Evolutionary conservation across 23 tunicate species (phyloP), one percentile per base, ranked within the genome.

Genomic region (Halocynthia aurantium): DNA sequence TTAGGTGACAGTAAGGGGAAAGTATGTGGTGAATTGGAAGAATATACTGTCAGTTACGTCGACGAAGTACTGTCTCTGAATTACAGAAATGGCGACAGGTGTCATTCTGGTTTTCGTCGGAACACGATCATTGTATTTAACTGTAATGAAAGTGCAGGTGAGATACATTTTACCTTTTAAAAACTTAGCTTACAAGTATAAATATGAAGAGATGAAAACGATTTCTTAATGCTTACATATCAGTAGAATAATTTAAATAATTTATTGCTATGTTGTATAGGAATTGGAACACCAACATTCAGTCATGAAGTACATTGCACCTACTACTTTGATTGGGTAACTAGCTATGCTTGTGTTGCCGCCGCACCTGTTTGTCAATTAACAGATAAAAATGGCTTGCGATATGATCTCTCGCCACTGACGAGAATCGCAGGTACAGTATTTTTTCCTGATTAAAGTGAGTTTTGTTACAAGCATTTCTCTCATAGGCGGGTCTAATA

Each of bases 311-410:
- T 76, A 10, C 83, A 87, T 61, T 87, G 93, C 73, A 76, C 71
- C 52, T 87, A 87, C 65, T 87, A 81, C 78, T 87, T 87, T 70
- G 85, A 87, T 52, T 87, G 85, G 85, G 76, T 81, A 49, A 87
- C 85, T 20, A 76, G 22, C 18, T 51, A 75, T 57, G 93, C 86
- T 15, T 85, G 90, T 71, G 8, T 73, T 40, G 50, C 66, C 10
- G n/a, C 49, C 11, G 18, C 79, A 40, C 84, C 84, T n/a, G 52
- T 67, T 9, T 85, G 90, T 67, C 81, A 73, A 6, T 20, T 85
- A 53, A 80, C 81, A 5, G 84, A 85, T 56, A 50, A 54, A 6
- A 54, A 84, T 40, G 90, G 90, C 62, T 71, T 50, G 53, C 61
- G 53, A 11, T 85, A 71, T 67, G 90, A 85, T 55, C 64, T 85